Percentiles rank a stretch among this genome's conserved stretches.
phyloP scores from a whole-genome alignment of 2,797 vertebrate genomes.

The Gobio occitaniae region DNA sequence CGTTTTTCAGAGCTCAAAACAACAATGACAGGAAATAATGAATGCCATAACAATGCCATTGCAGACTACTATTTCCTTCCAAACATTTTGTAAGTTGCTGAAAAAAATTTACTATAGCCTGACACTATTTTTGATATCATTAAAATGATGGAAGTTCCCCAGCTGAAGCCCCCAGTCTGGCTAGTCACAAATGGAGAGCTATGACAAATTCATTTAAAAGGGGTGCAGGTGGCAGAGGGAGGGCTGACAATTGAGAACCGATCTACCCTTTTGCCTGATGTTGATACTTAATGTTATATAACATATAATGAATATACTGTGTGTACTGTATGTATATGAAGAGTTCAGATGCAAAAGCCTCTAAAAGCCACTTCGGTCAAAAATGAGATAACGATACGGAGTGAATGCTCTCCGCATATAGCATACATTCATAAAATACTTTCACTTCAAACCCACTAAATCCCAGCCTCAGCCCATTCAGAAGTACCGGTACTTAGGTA shows the following conservation, averaged over 20 bases:
- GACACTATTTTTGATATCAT: conserved; percentile 65
- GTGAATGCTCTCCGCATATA: no score
- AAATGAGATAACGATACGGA: no score
- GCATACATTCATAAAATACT: no score
- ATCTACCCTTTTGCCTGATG: conserved; percentile 47
- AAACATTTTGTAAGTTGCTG: conserved; percentile 28
- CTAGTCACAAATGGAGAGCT: conserved; percentile 59
- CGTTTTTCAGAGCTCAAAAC: conserved; percentile 30
- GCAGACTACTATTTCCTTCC: not conserved
- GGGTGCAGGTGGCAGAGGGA: conserved; percentile 71
- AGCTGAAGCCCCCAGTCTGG: conserved; percentile 60
- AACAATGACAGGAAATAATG: conserved; percentile 50
- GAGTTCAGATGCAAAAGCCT: no score
- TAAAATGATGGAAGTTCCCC: conserved; percentile 65
- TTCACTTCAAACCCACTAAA: no score
- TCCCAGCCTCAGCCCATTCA: no score
- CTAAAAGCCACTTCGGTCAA: no score
- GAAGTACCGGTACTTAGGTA: no score
- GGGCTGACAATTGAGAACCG: conserved; percentile 58
- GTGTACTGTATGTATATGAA: no score
- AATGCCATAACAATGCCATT: conserved; percentile 42
- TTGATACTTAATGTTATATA: conserved; percentile 58
- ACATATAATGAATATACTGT: conserved; percentile 8
- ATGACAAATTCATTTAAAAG: conserved; percentile 71
- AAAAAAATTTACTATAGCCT: conserved; percentile 41